A percentile compares a stretch with the other conserved stretches of the same genome.
Evolutionary conservation across 2,113 vertebrate genomes (phyloP).

Genomic region (Carassius gibelio): DNA sequence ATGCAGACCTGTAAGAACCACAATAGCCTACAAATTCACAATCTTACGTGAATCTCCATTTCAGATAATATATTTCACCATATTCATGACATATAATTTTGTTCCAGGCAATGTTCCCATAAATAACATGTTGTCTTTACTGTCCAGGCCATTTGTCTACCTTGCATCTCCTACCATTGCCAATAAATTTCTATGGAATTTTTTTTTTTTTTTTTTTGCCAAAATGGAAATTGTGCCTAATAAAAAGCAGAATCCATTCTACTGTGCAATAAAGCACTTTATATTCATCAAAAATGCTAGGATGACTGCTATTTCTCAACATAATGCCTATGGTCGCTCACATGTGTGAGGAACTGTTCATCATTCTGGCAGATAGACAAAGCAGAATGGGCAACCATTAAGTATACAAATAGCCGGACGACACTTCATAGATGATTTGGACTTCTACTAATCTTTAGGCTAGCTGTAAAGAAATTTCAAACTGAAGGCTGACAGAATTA

Average conservation of each 20-base stretch:
- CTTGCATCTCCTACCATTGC: constrained; percentile 60
- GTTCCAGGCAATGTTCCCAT: constrained; percentile 49
- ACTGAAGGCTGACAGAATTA: constrained; percentile 43
- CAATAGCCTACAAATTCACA: constrained; percentile 22
- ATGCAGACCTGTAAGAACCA: not conserved
- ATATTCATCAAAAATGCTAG: constrained; percentile 55
- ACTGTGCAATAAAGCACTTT: constrained; percentile 65
- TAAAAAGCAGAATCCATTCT: constrained; percentile 63
- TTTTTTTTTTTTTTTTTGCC: constrained; percentile 37
- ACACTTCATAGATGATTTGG: constrained; percentile 16
- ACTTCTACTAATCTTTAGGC: not conserved
- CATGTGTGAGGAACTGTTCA: not conserved
- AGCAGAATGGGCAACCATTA: constrained; percentile 20
- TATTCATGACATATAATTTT: constrained; percentile 52
- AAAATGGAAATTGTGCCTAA: constrained; percentile 62
- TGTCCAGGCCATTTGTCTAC: constrained; percentile 63
- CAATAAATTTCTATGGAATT: constrained; percentile 45
- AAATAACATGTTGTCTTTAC: constrained; percentile 62
- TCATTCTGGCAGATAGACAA: constrained; percentile 16
- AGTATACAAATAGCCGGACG: constrained; percentile 8
- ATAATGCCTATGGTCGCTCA: constrained; percentile 32
- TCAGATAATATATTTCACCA: constrained; percentile 33
- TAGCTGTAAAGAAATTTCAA: not conserved
- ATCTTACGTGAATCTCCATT: constrained; percentile 34
- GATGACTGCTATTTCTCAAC: constrained; percentile 4